Conservation (phyloP, 2,797 vertebrate species). For the Tinamus major region DNA sequence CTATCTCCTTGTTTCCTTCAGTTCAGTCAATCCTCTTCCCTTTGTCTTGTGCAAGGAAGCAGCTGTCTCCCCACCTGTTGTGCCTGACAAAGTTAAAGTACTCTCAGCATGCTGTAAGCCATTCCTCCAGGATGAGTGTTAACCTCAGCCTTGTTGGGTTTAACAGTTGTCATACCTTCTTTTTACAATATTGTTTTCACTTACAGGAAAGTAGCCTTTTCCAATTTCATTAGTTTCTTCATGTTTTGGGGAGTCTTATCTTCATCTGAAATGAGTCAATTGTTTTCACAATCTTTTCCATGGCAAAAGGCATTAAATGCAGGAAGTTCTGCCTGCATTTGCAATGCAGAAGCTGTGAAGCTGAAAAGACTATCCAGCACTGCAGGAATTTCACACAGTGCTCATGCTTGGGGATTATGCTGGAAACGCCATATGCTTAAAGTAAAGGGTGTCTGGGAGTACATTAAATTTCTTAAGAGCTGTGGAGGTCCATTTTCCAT, state of each 20-base stretch:
- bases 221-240: neutral
- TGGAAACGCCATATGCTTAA: neutral
- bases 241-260: neutral
- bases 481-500: conserved; percentile 20
- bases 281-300: neutral
- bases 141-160: neutral
- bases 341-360: neutral
- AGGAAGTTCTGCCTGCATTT: neutral
- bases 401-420: accelerated
- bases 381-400: neutral
- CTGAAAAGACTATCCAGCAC: neutral
- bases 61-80: neutral
- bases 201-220: neutral
- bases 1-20: accelerated
- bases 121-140: neutral
- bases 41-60: neutral
- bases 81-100: neutral
- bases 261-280: too few relatives aligned
- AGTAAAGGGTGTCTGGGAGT: neutral
- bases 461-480: neutral
- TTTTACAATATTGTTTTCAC: neutral
- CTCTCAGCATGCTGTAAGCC: neutral
- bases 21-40: neutral
- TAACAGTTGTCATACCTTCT: neutral
- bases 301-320: neutral